Percentiles rank a stretch among this genome's conserved stretches.
Evolutionary conservation across 1,140 invertebrate genomes (phyloP).

Genomic region (Agrypnia vestita): DNA sequence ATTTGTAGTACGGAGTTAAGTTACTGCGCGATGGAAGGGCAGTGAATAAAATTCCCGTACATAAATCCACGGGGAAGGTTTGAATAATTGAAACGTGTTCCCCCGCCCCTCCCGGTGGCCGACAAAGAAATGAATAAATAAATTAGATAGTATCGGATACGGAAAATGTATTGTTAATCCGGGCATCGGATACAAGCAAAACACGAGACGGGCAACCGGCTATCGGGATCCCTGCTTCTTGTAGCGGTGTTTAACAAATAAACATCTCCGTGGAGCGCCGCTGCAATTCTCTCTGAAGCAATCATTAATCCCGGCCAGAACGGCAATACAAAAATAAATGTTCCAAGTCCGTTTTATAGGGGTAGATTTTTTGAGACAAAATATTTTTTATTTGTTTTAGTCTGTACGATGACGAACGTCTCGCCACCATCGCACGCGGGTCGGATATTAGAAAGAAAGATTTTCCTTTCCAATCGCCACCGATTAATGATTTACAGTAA

Average conservation of each 20-base stretch:
- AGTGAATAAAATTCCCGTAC: conserved; percentile 47
- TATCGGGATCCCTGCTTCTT: too few relatives aligned
- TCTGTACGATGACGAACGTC: too few relatives aligned
- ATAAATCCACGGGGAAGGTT: conserved; percentile 43
- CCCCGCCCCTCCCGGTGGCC: conserved; percentile 30
- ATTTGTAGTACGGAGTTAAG: conserved; percentile 37
- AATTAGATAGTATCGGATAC: conserved; percentile 51
- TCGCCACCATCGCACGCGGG: too few relatives aligned
- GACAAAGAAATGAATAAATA: conserved; percentile 55
- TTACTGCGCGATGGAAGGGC: conserved; percentile 43
- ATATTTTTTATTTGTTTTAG: too few relatives aligned
- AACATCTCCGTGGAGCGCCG: not conserved
- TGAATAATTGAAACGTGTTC: conserved; percentile 50
- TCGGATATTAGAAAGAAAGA: too few relatives aligned
- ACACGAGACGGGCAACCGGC: conserved; percentile 3
- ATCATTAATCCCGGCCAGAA: too few relatives aligned
- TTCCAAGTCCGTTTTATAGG: too few relatives aligned
- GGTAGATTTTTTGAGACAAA: too few relatives aligned
- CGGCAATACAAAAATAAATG: too few relatives aligned
- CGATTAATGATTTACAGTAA: too few relatives aligned
- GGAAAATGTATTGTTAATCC: conserved; percentile 54
- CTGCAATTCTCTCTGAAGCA: not conserved
- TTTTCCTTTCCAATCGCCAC: too few relatives aligned
- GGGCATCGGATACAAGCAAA: conserved; percentile 10
- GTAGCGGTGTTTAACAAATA: too few relatives aligned